Conservation (phyloP, 2,888 invertebrate genomes). For the Glomeris marginata region DNA sequence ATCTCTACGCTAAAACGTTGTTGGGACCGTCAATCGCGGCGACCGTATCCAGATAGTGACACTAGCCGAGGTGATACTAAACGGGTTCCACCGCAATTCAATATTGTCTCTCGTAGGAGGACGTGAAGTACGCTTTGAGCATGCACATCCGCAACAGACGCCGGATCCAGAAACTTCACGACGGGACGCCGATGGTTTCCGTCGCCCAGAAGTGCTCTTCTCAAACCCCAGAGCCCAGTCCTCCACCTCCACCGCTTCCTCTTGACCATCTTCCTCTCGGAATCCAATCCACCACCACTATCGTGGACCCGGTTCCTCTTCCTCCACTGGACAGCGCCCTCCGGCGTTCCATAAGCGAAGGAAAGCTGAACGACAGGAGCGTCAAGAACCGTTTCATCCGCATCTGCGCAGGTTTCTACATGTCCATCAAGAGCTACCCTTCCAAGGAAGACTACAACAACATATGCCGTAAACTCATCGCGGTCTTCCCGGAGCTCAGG, state of each 20-base stretch:
- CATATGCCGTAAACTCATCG: conserved; percentile 6
- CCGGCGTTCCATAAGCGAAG: conserved; percentile 5
- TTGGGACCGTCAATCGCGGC: no score
- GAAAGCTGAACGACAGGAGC: conserved; percentile 6
- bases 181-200: background rate
- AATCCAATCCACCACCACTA: background rate
- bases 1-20: no score
- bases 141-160: background rate
- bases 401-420: conserved; percentile 6
- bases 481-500: conserved; percentile 9
- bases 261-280: background rate
- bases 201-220: background rate
- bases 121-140: background rate
- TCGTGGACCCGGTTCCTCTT: conserved; percentile 4
- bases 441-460: conserved; percentile 12
- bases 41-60: no score
- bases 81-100: no score
- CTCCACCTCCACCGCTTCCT: background rate
- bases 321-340: conserved; percentile 6
- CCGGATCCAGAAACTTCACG: background rate
- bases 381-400: conserved; percentile 4
- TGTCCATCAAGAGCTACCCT: conserved; percentile 9
- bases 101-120: background rate
- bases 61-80: no score
- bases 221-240: no score